These are phyloP conservation scores for Prosopocoilus inquinatus DNA, from an alignment of 2,888 invertebrate genomes.

Conservation along the genomic window DNA sequence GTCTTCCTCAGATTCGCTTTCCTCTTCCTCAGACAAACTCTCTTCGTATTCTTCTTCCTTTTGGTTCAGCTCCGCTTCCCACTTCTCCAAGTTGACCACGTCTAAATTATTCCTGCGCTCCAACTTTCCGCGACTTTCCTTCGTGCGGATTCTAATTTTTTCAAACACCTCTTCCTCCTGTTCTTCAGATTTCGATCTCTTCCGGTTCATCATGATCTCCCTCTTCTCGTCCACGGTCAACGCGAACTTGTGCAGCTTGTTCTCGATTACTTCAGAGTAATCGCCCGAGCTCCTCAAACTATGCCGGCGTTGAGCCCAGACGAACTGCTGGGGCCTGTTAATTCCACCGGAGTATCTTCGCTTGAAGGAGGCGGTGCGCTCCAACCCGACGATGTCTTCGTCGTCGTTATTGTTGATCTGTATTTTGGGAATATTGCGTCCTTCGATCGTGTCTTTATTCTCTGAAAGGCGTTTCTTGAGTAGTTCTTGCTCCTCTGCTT, in stretches of 20 bases:
- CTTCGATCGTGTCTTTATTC: conserved; percentile 26
- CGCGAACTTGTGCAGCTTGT: conserved; percentile 35
- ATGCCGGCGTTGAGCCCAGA: conserved; percentile 44
- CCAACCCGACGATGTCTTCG: conserved; percentile 51
- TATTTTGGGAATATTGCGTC: conserved; percentile 46
- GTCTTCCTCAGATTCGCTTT: conserved; percentile 42
- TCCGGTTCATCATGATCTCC: conserved; percentile 34
- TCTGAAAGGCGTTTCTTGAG: conserved; percentile 32
- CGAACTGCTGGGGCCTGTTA: conserved; percentile 39
- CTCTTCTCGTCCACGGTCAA: conserved; percentile 33
- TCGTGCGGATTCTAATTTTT: conserved; percentile 44
- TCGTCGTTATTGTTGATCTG: conserved; percentile 56
- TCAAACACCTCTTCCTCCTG: conserved; percentile 45
- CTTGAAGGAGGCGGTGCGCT: conserved; percentile 51
- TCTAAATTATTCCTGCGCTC: conserved; percentile 36
- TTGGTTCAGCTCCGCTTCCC: conserved; percentile 49
- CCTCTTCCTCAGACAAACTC: conserved; percentile 39
- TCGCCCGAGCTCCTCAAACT: conserved; percentile 41
- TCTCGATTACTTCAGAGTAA: conserved; percentile 36
- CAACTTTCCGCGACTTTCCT: conserved; percentile 46
- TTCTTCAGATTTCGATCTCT: conserved; percentile 45
- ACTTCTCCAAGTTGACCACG: conserved; percentile 46
- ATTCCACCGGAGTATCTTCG: conserved; percentile 55
- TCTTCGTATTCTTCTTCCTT: conserved; percentile 40
- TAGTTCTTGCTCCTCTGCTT: conserved; percentile 67